phyloP scores from a whole-genome alignment of 37 sponge, comb jelly and placozoan species.

The Halisarca cf. caerulea region DNA sequence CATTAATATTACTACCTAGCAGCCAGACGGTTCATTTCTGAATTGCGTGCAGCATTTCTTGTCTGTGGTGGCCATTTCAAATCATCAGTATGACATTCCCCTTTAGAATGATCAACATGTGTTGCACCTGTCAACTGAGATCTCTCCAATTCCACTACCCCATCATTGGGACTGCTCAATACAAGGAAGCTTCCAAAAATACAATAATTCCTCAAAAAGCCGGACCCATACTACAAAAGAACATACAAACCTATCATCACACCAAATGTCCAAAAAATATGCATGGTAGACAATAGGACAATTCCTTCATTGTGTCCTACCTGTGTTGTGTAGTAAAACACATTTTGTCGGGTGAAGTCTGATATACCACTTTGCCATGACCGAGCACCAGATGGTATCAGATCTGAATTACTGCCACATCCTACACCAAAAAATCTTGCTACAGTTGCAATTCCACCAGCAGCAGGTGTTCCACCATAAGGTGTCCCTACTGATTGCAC shows the following conservation, averaged over 20 bases:
- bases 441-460: not conserved
- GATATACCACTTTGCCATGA: not conserved
- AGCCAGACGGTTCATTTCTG: constrained; percentile 13
- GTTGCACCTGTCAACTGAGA: constrained; percentile 30
- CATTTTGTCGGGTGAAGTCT: not conserved
- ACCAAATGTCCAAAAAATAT: too few relatives aligned
- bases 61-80: constrained; percentile 46
- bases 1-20: too few relatives aligned
- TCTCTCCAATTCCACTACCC: constrained; percentile 48
- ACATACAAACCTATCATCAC: too few relatives aligned
- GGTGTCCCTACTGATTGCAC: constrained; percentile 12
- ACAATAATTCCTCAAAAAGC: not conserved
- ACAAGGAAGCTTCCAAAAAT: constrained; percentile 22
- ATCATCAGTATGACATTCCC: constrained; percentile 47
- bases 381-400: not conserved
- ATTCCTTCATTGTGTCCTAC: too few relatives aligned
- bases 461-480: not conserved
- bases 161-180: constrained; percentile 48
- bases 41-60: not conserved
- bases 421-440: not conserved
- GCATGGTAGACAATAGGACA: too few relatives aligned
- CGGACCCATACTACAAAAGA: too few relatives aligned
- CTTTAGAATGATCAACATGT: not conserved
- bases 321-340: constrained; percentile 10
- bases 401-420: not conserved